Evolutionary conservation across 1,140 invertebrate genomes (phyloP).

Genomic region (Aphidius ervi): DNA sequence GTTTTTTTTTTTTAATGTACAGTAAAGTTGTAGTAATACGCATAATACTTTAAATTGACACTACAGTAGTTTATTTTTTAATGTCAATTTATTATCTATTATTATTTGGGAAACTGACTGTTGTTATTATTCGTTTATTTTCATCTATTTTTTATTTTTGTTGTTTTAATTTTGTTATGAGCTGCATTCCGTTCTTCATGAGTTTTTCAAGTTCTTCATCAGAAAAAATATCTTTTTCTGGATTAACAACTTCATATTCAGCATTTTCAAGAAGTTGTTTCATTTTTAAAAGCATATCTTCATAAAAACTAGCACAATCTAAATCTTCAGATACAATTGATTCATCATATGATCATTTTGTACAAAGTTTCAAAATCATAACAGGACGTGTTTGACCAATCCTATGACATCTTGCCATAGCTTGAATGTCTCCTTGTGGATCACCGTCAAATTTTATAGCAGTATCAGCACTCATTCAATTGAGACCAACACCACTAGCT

Average conservation of each 20-base stretch:
- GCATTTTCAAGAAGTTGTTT: constrained; percentile 29
- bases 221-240: constrained; percentile 47
- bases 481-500: constrained; percentile 70
- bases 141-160: no score
- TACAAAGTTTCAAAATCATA: constrained; percentile 64
- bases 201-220: constrained; percentile 56
- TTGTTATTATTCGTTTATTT: no score
- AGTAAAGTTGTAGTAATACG: no score
- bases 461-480: constrained; percentile 70
- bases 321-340: constrained; percentile 58
- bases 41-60: no score
- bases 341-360: constrained; percentile 68
- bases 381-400: constrained; percentile 75
- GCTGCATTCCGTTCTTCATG: no score
- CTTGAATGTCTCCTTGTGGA: constrained; percentile 73
- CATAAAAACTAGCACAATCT: background rate
- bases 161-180: no score
- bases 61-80: no score
- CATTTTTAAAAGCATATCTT: constrained; percentile 24
- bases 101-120: no score
- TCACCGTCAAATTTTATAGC: constrained; percentile 76
- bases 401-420: constrained; percentile 73
- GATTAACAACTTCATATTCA: constrained; percentile 25
- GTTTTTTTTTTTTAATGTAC: no score
- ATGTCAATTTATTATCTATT: no score